Percentiles rank a stretch among this genome's conserved stretches.
Conservation (phyloP, 2,113 vertebrate genomes). For the Sitta europaea region DNA sequence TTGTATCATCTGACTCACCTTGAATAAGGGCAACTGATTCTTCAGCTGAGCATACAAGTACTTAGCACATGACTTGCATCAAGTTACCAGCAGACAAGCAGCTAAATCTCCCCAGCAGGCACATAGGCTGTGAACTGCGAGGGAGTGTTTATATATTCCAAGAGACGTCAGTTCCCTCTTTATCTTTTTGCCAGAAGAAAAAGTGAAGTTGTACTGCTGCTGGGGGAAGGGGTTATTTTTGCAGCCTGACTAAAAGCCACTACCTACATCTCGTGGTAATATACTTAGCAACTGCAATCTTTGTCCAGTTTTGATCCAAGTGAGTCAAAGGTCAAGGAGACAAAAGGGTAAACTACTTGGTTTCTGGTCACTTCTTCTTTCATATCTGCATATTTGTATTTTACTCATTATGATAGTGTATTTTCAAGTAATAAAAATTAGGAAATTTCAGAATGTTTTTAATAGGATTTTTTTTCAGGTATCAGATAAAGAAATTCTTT, state of each 20-base stretch:
- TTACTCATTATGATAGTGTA: neutral
- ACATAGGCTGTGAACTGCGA: neutral
- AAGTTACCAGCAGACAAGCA: conserved; percentile 13
- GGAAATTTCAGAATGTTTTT: neutral
- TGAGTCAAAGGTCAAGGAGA: conserved; percentile 67
- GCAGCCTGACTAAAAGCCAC: conserved; percentile 50
- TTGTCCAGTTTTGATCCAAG: conserved; percentile 55
- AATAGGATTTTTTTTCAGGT: neutral
- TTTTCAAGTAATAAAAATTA: neutral
- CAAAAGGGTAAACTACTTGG: conserved; percentile 35
- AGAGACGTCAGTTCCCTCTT: conserved; percentile 48
- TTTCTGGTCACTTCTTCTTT: neutral
- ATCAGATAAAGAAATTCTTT: neutral
- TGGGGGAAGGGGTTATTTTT: conserved; percentile 56
- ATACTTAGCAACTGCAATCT: conserved; percentile 30
- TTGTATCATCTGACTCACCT: conserved; percentile 64
- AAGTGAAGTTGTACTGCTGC: neutral
- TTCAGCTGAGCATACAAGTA: conserved; percentile 10
- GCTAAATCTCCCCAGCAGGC: conserved; percentile 25
- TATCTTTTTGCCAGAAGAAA: conserved; percentile 50
- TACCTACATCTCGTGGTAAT: conserved; percentile 52
- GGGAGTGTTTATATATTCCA: conserved; percentile 67
- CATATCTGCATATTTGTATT: neutral
- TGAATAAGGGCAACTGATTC: neutral
- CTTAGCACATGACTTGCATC: conserved; percentile 42